A percentile compares a stretch with the other conserved stretches of the same genome.
These are phyloP conservation scores for Pogonocherus hispidulus DNA, from an alignment of 2,888 invertebrate genomes.

Conservation along the genomic window DNA sequence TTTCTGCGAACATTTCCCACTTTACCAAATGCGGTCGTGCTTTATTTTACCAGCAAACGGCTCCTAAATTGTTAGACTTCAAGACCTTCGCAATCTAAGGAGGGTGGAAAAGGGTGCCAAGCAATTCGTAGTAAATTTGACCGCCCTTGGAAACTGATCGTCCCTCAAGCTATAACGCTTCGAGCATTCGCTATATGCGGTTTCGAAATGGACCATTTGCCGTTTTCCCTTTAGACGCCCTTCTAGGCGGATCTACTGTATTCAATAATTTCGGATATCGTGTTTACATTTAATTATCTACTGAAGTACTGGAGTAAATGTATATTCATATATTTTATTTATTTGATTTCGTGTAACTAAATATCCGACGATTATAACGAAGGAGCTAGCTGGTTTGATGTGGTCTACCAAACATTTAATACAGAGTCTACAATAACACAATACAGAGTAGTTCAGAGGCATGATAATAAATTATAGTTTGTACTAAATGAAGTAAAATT, in stretches of 20 bases:
- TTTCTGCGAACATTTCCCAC: background rate
- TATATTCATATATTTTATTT: too few species aligned
- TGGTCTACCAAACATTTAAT: too few species aligned
- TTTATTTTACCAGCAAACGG: conserved; percentile 5
- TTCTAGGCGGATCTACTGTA: background rate
- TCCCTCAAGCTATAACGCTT: background rate
- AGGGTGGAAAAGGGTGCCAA: conserved; percentile 6
- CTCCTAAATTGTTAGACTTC: conserved; percentile 6
- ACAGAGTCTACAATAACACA: too few species aligned
- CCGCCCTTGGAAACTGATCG: conserved; percentile 6
- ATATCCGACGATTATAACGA: too few species aligned
- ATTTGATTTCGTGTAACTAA: too few species aligned
- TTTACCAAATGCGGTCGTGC: conserved; percentile 1
- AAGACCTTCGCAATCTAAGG: conserved; percentile 4
- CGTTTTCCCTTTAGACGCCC: conserved; percentile 2
- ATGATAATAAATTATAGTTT: too few species aligned
- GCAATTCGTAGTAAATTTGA: conserved; percentile 6
- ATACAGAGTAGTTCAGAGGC: too few species aligned
- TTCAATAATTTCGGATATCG: background rate
- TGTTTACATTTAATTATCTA: conserved; percentile 1
- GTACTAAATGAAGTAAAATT: too few species aligned
- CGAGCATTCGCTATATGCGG: conserved; percentile 6
- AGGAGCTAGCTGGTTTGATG: too few species aligned
- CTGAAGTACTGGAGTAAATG: too few species aligned
- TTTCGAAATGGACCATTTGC: conserved; percentile 6